Percentiles rank a stretch among this genome's conserved stretches.
These are phyloP conservation scores for Anthopleura sola DNA, from an alignment of 64 coral and sea anemone species.

Conservation along the genomic window DNA sequence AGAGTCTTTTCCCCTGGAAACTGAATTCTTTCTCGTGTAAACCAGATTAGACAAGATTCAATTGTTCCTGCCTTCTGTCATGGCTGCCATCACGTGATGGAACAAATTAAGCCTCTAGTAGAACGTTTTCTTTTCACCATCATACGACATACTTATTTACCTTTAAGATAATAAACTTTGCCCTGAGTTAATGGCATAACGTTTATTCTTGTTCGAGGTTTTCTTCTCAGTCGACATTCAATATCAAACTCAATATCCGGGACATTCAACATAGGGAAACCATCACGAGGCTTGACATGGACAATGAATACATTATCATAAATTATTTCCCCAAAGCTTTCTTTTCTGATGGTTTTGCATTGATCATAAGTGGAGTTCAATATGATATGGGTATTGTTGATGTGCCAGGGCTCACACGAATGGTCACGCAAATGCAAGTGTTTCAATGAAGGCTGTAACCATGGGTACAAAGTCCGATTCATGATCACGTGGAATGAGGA, in stretches of 20 bases:
- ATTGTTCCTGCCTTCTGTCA: no score
- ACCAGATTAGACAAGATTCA: no score
- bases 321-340: not conserved
- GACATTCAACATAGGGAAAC: not conserved
- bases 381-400: constrained; percentile 8
- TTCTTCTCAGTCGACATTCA: not conserved
- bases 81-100: no score
- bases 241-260: constrained; percentile 12
- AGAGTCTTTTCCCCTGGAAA: no score
- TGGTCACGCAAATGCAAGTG: not conserved
- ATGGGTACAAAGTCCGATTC: not conserved
- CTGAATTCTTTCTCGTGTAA: no score
- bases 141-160: not conserved
- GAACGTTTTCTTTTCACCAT: no score
- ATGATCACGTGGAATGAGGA: constrained; percentile 8
- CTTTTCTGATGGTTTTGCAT: not conserved
- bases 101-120: no score
- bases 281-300: constrained; percentile 4
- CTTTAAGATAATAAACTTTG: not conserved
- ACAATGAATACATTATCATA: constrained; percentile 1
- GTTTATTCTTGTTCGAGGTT: not conserved
- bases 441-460: not conserved
- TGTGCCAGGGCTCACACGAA: not conserved
- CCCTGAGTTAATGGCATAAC: not conserved
- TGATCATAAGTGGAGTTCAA: not conserved